Evolutionary conservation across 2,797 vertebrate genomes (phyloP).

Genomic region (Sebastes reedi): DNA sequence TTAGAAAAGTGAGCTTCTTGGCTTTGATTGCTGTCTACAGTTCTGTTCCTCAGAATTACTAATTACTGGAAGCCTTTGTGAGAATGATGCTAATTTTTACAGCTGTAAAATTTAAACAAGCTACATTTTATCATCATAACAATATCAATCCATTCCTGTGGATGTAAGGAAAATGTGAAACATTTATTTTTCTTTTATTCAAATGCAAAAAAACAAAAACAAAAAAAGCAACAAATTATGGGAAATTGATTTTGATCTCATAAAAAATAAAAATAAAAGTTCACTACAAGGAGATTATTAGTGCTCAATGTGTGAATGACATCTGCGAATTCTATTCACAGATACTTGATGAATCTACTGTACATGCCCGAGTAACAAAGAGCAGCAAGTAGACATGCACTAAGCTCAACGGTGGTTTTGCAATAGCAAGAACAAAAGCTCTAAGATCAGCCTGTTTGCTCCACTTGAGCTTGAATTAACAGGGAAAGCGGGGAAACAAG

Average conservation of each 20-base stretch:
- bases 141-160: not conserved
- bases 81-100: not conserved
- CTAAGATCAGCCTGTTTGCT: slow-evolving; percentile 7
- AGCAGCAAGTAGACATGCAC: not conserved
- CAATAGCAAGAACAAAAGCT: slow-evolving; percentile 25
- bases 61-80: not conserved
- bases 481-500: not conserved
- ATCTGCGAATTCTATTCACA: slow-evolving; percentile 4
- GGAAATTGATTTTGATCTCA: not conserved
- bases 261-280: not conserved
- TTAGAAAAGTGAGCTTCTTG: not conserved
- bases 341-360: slow-evolving; percentile 13
- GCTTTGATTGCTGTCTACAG: slow-evolving; percentile 1
- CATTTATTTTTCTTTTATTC: not conserved
- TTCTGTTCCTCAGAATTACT: not conserved
- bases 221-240: not conserved
- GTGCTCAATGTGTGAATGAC: slow-evolving; percentile 12
- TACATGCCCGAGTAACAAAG: not conserved
- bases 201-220: not conserved
- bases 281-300: not conserved
- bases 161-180: not conserved
- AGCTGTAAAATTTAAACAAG: not conserved
- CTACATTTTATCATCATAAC: not conserved
- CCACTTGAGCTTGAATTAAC: slow-evolving; percentile 11
- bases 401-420: slow-evolving; percentile 5